Evolutionary conservation across 2,797 vertebrate species (phyloP), one percentile per base, ranked within the genome.

Genomic region (Podargus strigoides): DNA sequence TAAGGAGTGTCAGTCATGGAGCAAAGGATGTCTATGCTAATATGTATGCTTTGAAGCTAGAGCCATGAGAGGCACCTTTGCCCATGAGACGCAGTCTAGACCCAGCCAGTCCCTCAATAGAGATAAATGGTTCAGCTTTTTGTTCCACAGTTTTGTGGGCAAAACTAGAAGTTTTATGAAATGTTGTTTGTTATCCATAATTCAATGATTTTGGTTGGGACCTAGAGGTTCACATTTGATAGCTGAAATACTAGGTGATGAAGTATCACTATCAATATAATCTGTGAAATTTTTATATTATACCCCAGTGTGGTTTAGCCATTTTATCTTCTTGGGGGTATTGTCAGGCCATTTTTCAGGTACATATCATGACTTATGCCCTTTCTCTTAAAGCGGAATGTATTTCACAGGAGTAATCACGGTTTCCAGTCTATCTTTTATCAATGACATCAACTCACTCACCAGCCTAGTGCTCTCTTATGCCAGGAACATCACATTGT

Each of bases 391-490:
- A 37, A 70, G 14, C 37, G 62, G 92, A 91, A 84, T 34, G 83
- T 90, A 68, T 72, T 74, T 94, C 84, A 74, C 63, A 37, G 66
- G 63, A 87, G 89, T 86, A 91, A 89, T 92, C 84, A 74, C 0
- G 0, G 52, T 77, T 94, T 95, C 52, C 87, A 85, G 60, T 86
- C 74, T 94, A 28, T 83, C 37, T 94, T 95, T 96, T 73, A 95
- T 96, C 92, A 92, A 86, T 89, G 66, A 91, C 73, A 96, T 85
- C 70, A 85, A 75, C 60, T 95, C 59, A 62, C 56, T 94, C 82
- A 59, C 62, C 49, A 76, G 52, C 28, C 73, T 93, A 79, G 82
- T 91, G 83, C 70, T 93, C 73, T 70, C 56, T 91, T 93, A 93
- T 92, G 58, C 50, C 74, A 78, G 89, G 60, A 91, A 86, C 84